These are phyloP conservation scores for Hypsopygia costalis DNA, from an alignment of 2,888 invertebrate species.

Conservation along the genomic window DNA sequence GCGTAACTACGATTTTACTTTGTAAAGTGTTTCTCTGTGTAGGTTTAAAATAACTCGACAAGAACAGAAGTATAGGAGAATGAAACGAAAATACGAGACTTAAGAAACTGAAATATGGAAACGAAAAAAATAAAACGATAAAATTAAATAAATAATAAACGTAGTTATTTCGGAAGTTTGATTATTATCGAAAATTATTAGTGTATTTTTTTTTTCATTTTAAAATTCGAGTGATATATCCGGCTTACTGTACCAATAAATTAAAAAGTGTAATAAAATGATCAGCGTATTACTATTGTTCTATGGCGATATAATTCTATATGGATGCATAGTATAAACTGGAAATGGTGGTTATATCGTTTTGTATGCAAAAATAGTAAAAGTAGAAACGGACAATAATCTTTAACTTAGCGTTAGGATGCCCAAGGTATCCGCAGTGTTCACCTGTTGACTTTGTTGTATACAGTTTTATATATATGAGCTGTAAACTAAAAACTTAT, in stretches of 20 bases:
- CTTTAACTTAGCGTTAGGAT: slow-evolving; percentile 76
- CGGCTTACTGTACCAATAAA: slow-evolving; percentile 58
- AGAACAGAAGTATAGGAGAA: slow-evolving; percentile 70
- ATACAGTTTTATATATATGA: slow-evolving; percentile 45
- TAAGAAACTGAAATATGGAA: slow-evolving; percentile 42
- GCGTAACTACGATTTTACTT: slow-evolving; percentile 63
- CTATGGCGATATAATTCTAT: slow-evolving; percentile 49
- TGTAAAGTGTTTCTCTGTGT: slow-evolving; percentile 81
- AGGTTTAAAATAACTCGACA: slow-evolving; percentile 63
- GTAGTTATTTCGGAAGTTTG: slow-evolving; percentile 43
- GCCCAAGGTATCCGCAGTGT: slow-evolving; percentile 75
- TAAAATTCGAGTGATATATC: slow-evolving; percentile 39
- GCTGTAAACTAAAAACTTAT: slow-evolving; percentile 77
- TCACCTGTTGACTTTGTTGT: slow-evolving; percentile 67
- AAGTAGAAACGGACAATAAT: slow-evolving; percentile 68
- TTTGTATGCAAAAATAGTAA: slow-evolving; percentile 74
- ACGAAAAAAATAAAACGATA: slow-evolving; percentile 39
- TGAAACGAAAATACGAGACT: slow-evolving; percentile 41
- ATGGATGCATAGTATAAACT: slow-evolving; percentile 66
- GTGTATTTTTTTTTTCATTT: slow-evolving; percentile 37
- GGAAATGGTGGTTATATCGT: slow-evolving; percentile 63
- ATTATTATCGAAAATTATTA: slow-evolving; percentile 45
- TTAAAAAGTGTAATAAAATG: slow-evolving; percentile 53
- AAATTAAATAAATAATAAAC: slow-evolving; percentile 17
- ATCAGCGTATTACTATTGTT: slow-evolving; percentile 51